Evolutionary conservation across 1,140 invertebrate species (phyloP).

Genomic region (Carcinoscorpius rotundicauda): DNA sequence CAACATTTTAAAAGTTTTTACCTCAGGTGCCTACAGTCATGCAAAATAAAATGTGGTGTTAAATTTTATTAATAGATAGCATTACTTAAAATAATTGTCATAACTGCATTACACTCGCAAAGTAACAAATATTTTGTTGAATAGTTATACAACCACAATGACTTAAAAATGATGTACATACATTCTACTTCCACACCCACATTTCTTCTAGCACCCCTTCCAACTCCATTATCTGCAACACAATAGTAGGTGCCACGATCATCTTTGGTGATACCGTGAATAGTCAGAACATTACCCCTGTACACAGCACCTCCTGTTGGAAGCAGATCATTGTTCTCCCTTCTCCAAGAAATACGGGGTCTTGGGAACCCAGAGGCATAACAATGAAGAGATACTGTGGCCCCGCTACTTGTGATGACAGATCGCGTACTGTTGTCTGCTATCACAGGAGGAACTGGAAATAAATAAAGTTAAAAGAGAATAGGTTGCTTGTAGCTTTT

Average conservation of each 20-base stretch:
- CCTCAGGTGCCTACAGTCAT: too few relatives aligned
- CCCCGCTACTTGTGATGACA: slow-evolving; percentile 33
- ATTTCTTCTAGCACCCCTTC: slow-evolving; percentile 68
- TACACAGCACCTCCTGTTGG: slow-evolving; percentile 46
- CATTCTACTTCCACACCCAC: slow-evolving; percentile 76
- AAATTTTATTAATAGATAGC: too few relatives aligned
- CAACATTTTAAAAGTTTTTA: too few relatives aligned
- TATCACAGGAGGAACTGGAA: slow-evolving; percentile 64
- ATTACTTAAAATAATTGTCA: too few relatives aligned
- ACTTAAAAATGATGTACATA: slow-evolving; percentile 17
- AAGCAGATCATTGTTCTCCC: slow-evolving; percentile 83
- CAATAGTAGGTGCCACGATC: slow-evolving; percentile 88
- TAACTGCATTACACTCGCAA: too few relatives aligned
- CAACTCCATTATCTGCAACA: slow-evolving; percentile 82
- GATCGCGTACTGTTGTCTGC: slow-evolving; percentile 72
- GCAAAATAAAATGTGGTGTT: too few relatives aligned
- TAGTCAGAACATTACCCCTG: slow-evolving; percentile 66
- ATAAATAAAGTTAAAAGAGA: neutral
- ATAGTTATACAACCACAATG: too few relatives aligned
- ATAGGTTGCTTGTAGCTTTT: neutral
- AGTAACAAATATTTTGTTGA: too few relatives aligned
- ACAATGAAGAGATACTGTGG: slow-evolving; percentile 68
- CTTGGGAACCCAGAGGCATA: slow-evolving; percentile 55
- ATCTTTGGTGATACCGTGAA: slow-evolving; percentile 47
- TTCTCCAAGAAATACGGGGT: slow-evolving; percentile 75